phyloP scores from a whole-genome alignment of 2,888 invertebrate species.

The Prosapia bicincta region DNA sequence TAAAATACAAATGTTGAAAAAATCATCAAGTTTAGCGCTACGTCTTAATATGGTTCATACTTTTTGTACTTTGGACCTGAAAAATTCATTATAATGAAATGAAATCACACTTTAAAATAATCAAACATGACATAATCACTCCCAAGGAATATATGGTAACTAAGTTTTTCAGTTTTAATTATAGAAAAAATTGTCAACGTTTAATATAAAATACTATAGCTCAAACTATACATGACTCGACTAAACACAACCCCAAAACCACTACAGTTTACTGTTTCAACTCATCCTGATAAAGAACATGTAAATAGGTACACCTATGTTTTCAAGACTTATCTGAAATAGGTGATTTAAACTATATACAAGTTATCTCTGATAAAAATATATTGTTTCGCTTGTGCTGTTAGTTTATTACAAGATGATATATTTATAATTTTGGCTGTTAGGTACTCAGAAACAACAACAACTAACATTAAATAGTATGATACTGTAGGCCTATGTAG shows the following conservation, averaged over 20 bases:
- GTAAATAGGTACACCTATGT: background rate
- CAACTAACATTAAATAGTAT: slow-evolving; percentile 15
- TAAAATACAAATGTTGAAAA: too few species aligned
- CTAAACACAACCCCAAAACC: slow-evolving; percentile 16
- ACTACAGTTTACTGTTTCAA: background rate
- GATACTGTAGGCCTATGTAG: slow-evolving; percentile 21
- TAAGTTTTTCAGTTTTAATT: slow-evolving; percentile 13
- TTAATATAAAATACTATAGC: slow-evolving; percentile 28
- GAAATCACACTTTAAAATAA: background rate
- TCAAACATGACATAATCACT: background rate
- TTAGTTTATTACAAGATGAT: background rate
- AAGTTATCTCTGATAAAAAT: background rate
- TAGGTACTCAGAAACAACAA: slow-evolving; percentile 2
- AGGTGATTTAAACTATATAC: background rate
- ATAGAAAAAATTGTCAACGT: slow-evolving; percentile 25
- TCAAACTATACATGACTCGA: slow-evolving; percentile 20
- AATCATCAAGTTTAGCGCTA: too few species aligned
- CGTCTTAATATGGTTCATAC: too few species aligned
- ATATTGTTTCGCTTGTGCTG: background rate
- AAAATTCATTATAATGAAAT: too few species aligned
- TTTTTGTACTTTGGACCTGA: too few species aligned
- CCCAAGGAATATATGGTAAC: slow-evolving; percentile 19
- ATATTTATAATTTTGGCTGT: slow-evolving; percentile 18
- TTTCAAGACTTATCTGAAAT: background rate
- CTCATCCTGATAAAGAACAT: background rate